Conservation (phyloP, 23 tunicate species). For the Ascidia mentula region DNA sequence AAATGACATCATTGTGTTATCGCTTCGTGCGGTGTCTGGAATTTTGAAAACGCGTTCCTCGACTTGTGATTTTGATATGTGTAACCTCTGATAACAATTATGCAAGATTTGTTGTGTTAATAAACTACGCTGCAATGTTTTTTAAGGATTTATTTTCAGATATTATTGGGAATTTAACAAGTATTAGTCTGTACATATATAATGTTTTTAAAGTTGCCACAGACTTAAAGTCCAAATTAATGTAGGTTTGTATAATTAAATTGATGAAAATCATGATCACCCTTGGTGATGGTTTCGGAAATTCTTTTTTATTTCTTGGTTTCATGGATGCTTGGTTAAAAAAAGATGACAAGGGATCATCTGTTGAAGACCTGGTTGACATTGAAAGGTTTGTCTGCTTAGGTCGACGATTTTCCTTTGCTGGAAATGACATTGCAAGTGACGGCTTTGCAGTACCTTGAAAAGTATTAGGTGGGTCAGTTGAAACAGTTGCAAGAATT, state of each 20-base stretch:
- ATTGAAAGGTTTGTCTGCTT: conserved; percentile 14
- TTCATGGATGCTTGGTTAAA: conserved; percentile 22
- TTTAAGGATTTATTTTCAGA: no score
- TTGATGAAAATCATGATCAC: background rate
- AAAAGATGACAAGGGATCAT: conserved; percentile 19
- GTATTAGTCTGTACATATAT: no score
- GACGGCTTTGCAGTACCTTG: conserved; percentile 9
- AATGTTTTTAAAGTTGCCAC: no score
- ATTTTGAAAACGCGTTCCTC: conserved; percentile 30
- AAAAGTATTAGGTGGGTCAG: background rate
- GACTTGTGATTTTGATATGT: background rate
- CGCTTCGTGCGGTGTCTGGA: conserved; percentile 51
- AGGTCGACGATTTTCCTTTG: conserved; percentile 4
- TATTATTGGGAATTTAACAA: no score
- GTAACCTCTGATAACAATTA: background rate
- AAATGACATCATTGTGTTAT: background rate
- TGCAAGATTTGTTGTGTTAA: no score
- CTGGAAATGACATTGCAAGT: conserved; percentile 32
- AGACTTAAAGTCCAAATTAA: no score
- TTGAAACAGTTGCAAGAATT: no score
- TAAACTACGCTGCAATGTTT: no score
- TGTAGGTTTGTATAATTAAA: no score
- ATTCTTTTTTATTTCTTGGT: background rate
- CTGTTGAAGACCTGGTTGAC: background rate
- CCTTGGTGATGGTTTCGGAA: background rate